Evolutionary conservation across 2,888 invertebrate genomes (phyloP).

Genomic region (Lucinisca nassula): DNA sequence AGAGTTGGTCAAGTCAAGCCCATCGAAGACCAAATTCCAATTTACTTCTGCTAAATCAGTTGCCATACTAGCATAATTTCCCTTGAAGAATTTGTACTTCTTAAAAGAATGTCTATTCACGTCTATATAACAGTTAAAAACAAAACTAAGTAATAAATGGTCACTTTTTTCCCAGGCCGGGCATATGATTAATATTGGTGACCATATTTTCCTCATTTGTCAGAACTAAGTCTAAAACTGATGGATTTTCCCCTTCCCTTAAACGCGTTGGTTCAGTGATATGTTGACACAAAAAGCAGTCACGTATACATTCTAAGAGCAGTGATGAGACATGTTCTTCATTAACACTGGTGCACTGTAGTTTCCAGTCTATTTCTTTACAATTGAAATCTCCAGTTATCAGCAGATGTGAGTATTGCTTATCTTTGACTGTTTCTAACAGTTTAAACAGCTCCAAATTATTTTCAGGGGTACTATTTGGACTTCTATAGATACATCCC

Average conservation of each 20-base stretch:
- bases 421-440: not conserved
- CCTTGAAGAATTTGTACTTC: conserved; percentile 24
- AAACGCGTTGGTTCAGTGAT: not conserved
- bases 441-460: not conserved
- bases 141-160: not conserved
- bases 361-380: not conserved
- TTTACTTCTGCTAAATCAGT: not conserved
- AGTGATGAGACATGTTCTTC: not conserved
- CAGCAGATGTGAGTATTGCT: not conserved
- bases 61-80: conserved; percentile 1
- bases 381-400: not conserved
- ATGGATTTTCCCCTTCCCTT: not conserved
- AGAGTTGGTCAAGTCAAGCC: conserved; percentile 4
- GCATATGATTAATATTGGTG: not conserved
- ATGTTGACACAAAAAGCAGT: not conserved
- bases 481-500: not conserved
- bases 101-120: not conserved
- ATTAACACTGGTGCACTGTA: not conserved
- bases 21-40: not conserved
- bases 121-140: not conserved
- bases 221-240: not conserved
- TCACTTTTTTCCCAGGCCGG: not conserved
- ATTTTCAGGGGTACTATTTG: not conserved
- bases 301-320: not conserved
- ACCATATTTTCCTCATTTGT: not conserved